Conservation (phyloP, 2,888 invertebrate genomes). For the Deilephila elpenor region DNA sequence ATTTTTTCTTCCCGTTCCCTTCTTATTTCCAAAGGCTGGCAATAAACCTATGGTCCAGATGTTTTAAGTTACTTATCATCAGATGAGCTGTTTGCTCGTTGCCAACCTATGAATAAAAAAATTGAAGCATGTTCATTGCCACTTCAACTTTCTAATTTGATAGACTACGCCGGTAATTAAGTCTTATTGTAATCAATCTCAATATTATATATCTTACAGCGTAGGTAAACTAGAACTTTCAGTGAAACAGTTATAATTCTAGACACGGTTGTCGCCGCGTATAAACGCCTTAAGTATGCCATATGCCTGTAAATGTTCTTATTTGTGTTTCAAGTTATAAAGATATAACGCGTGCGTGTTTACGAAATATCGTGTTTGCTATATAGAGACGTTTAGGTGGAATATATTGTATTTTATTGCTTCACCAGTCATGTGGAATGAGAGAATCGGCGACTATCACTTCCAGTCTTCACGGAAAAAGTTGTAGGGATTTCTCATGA, state of each 20-base stretch:
- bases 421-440: background rate
- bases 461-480: background rate
- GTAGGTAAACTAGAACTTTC: constrained; percentile 12
- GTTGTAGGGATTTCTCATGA: background rate
- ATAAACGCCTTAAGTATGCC: constrained; percentile 60
- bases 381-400: background rate
- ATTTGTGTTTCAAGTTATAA: constrained; percentile 54
- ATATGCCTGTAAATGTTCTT: constrained; percentile 61
- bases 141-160: too few relatives aligned
- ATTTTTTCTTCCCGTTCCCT: too few relatives aligned
- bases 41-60: too few relatives aligned
- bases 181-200: too few relatives aligned
- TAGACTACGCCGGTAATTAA: too few relatives aligned
- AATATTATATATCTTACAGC: background rate
- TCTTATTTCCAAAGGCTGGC: too few relatives aligned
- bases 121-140: too few relatives aligned
- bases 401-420: background rate
- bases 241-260: constrained; percentile 51
- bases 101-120: too few relatives aligned
- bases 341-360: constrained; percentile 38
- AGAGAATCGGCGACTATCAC: background rate
- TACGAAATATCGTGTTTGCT: constrained; percentile 37
- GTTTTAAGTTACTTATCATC: too few relatives aligned
- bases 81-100: too few relatives aligned
- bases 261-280: constrained; percentile 61